A percentile compares a stretch with the other conserved stretches of the same genome.
phyloP scores from a whole-genome alignment of 2,113 vertebrate species.

The Actinemys pallida region DNA sequence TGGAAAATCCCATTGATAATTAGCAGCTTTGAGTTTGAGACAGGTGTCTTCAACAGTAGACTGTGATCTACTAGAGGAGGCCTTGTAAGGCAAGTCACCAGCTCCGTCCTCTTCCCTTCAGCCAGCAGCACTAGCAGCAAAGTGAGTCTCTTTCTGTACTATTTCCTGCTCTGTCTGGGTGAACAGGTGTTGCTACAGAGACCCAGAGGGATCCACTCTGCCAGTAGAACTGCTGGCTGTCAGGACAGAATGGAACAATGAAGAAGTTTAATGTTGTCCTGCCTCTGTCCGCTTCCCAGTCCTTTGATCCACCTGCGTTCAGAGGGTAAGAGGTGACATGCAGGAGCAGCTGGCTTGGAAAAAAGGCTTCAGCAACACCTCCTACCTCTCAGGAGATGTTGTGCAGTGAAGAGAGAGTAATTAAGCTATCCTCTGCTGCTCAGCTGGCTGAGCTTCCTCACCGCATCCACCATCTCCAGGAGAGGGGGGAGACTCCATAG shows the following conservation, averaged over 20 bases:
- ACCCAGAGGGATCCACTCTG: background rate
- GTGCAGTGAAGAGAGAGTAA: no score
- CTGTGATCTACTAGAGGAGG: background rate
- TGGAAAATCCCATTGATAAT: background rate
- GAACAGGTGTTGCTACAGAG: background rate
- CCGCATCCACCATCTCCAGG: background rate
- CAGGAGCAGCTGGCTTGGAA: no score
- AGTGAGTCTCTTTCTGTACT: background rate
- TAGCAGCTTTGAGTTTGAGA: background rate
- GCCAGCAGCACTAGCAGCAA: background rate
- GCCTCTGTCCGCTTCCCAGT: no score
- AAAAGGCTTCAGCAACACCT: no score
- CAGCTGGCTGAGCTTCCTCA: background rate
- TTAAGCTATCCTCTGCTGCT: no score
- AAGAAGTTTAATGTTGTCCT: no score
- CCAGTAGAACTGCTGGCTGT: no score
- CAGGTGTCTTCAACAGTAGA: background rate
- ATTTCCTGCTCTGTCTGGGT: background rate
- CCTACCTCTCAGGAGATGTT: no score
- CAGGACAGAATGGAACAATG: no score
- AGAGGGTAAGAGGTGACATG: no score
- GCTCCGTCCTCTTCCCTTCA: background rate
- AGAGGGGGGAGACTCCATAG: background rate
- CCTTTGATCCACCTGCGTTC: no score
- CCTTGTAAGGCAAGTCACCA: background rate